Evolutionary conservation across 2,888 invertebrate species (phyloP).

Genomic region (Deroplatys truncata): DNA sequence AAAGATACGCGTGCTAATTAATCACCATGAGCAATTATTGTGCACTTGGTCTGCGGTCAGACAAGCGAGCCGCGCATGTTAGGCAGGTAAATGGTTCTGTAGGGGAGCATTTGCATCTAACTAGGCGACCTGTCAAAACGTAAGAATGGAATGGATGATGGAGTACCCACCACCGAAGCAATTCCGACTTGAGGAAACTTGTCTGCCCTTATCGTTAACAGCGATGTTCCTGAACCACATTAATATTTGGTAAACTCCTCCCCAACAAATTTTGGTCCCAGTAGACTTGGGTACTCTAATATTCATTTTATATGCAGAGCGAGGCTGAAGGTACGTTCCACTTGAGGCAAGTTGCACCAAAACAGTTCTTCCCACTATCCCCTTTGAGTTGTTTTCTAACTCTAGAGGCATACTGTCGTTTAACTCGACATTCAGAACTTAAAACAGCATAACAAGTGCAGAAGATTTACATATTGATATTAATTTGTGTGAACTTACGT

Average conservation of each 20-base stretch:
- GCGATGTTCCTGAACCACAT: background rate
- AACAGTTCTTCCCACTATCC: background rate
- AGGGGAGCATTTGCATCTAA: background rate
- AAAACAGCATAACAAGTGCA: too few species aligned
- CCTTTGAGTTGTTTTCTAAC: too few species aligned
- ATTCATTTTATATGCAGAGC: background rate
- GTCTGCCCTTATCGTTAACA: background rate
- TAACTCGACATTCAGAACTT: too few species aligned
- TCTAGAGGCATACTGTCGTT: too few species aligned
- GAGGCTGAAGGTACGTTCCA: background rate
- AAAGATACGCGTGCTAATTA: too few species aligned
- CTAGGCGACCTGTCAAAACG: background rate
- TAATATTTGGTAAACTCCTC: background rate
- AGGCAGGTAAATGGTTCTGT: background rate
- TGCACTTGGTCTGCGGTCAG: too few species aligned
- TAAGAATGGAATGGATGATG: background rate
- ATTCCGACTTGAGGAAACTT: background rate
- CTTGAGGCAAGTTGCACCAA: background rate
- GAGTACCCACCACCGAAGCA: background rate
- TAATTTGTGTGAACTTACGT: too few species aligned
- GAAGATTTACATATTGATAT: too few species aligned
- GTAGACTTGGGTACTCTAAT: background rate
- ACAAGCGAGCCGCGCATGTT: background rate
- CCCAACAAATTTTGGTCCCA: background rate
- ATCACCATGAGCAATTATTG: too few species aligned